Evolutionary conservation across 2,113 vertebrate genomes (phyloP).

Genomic region (Sylvilagus bachmani): DNA sequence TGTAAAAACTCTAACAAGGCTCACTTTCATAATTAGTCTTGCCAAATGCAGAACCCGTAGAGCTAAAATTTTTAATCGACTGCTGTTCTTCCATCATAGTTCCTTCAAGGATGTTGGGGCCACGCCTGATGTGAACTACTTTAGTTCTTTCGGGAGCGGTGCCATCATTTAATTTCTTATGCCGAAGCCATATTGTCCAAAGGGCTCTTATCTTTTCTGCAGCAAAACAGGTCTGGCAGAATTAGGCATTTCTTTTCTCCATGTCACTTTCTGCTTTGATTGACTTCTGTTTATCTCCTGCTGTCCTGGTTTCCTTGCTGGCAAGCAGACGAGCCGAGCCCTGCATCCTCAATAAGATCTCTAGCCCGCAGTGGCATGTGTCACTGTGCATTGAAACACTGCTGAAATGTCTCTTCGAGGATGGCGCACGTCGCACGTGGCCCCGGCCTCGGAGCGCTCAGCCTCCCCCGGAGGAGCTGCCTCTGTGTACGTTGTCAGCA

Average conservation of each 20-base stretch:
- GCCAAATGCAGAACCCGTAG: neutral
- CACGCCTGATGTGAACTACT: neutral
- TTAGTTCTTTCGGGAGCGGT: neutral
- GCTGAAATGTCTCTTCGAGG: neutral
- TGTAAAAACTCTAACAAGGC: neutral
- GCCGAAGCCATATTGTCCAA: neutral
- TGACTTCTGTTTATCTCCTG: slow-evolving; percentile 56
- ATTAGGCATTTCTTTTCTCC: neutral
- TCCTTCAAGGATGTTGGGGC: neutral
- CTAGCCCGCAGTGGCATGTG: slow-evolving; percentile 13
- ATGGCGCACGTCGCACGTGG: neutral
- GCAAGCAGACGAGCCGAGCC: slow-evolving; percentile 47
- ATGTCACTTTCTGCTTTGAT: slow-evolving; percentile 63
- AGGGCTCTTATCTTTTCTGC: slow-evolving; percentile 53
- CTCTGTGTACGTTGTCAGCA: slow-evolving; percentile 59
- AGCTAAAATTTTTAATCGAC: neutral
- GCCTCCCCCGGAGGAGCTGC: neutral
- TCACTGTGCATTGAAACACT: slow-evolving; percentile 12
- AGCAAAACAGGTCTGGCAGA: slow-evolving; percentile 59
- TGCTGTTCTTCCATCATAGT: neutral
- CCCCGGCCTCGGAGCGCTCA: neutral
- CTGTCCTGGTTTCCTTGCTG: slow-evolving; percentile 37
- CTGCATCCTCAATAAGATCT: neutral
- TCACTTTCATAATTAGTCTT: slow-evolving; percentile 24
- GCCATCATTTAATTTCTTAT: slow-evolving; percentile 19